Percentiles rank a stretch among this genome's conserved stretches.
Evolutionary conservation across 1,140 invertebrate genomes (phyloP).

Genomic region (Gryon sp.): DNA sequence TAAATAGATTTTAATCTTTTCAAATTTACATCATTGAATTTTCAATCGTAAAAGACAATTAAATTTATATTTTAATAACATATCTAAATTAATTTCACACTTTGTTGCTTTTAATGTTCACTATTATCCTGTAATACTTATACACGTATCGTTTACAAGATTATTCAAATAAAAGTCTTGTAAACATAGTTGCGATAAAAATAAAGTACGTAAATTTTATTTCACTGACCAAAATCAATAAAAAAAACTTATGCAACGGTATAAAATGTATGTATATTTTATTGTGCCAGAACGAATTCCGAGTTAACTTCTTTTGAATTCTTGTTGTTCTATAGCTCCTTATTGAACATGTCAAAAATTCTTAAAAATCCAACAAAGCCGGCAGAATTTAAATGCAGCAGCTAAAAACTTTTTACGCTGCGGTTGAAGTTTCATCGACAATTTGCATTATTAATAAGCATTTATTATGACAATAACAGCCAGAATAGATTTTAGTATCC

Average conservation of each 20-base stretch:
- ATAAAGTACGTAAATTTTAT: constrained; percentile 8
- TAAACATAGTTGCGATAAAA: too few relatives aligned
- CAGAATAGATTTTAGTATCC: too few relatives aligned
- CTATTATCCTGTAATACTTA: too few relatives aligned
- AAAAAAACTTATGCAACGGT: too few relatives aligned
- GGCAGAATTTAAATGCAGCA: constrained; percentile 29
- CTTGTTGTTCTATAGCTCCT: constrained; percentile 16
- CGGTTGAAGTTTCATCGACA: constrained; percentile 12
- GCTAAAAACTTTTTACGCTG: constrained; percentile 18
- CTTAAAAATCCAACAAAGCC: constrained; percentile 7
- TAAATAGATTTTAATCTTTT: too few relatives aligned
- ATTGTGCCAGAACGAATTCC: constrained; percentile 49
- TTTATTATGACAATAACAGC: constrained; percentile 27
- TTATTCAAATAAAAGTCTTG: too few relatives aligned
- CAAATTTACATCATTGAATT: too few relatives aligned
- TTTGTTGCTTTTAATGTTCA: too few relatives aligned
- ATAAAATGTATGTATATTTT: constrained; percentile 57
- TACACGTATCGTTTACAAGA: too few relatives aligned
- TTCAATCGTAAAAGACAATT: too few relatives aligned
- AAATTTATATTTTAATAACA: too few relatives aligned
- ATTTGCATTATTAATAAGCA: constrained; percentile 1
- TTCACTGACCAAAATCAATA: constrained; percentile 25
- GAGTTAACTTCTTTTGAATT: constrained; percentile 36
- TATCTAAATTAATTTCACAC: too few relatives aligned
- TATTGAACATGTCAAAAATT: constrained; percentile 41